Evolutionary conservation across 2,797 vertebrate genomes (phyloP).

Genomic region (Okamejei kenojei): DNA sequence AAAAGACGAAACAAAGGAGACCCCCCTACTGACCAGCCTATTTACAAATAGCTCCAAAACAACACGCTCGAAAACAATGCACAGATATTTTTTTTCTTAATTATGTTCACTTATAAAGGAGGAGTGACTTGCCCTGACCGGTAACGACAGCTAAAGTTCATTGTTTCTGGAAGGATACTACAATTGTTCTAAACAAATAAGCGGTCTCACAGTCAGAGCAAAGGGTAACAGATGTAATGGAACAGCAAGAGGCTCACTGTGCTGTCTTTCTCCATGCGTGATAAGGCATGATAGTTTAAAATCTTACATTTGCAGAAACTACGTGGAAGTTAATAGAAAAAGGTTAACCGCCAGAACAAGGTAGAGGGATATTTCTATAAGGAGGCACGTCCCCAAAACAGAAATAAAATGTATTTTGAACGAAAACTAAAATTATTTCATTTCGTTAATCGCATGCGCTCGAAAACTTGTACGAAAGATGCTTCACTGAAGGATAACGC

Average conservation of each 20-base stretch:
- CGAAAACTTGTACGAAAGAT: background rate
- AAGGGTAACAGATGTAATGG: background rate
- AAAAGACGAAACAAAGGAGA: slow-evolving; percentile 34
- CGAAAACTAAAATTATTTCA: background rate
- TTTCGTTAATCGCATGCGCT: background rate
- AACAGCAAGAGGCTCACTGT: background rate
- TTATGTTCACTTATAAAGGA: background rate
- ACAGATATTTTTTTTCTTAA: background rate
- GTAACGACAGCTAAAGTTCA: slow-evolving; percentile 8
- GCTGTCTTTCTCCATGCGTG: background rate
- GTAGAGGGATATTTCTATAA: background rate
- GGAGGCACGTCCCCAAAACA: background rate
- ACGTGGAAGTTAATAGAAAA: background rate
- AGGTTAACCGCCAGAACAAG: background rate
- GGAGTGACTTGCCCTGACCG: background rate
- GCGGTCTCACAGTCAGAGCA: background rate
- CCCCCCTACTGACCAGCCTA: background rate
- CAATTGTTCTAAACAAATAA: slow-evolving; percentile 11
- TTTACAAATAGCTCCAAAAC: background rate
- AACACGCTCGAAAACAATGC: background rate
- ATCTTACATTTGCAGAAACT: background rate
- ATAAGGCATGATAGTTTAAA: background rate
- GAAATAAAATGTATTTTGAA: background rate
- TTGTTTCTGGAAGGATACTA: background rate
- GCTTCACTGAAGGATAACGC: background rate